Evolutionary conservation across 92 coral and sea anemone species (phyloP).

Genomic region (Plumapathes pennacea): DNA sequence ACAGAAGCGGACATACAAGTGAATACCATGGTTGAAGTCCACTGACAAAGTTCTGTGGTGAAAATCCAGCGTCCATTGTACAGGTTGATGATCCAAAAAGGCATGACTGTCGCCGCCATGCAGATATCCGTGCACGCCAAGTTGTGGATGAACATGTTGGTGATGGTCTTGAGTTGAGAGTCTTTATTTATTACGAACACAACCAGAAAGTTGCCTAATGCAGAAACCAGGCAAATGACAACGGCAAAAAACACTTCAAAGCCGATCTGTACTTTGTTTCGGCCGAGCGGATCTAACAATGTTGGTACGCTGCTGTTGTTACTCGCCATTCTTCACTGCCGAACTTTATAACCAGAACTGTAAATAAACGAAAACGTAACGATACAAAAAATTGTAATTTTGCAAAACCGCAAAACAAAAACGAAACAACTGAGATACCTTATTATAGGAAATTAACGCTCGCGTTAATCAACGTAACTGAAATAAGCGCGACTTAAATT

Average conservation of each 20-base stretch:
- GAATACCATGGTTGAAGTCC: conserved; percentile 47
- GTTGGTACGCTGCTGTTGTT: too few species aligned
- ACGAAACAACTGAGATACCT: too few species aligned
- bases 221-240: conserved; percentile 32
- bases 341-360: too few species aligned
- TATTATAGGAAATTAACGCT: too few species aligned
- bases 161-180: conserved; percentile 56
- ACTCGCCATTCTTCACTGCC: too few species aligned
- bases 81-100: conserved; percentile 68
- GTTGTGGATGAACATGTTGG: conserved; percentile 69
- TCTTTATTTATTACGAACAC: conserved; percentile 56
- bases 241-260: conserved; percentile 44
- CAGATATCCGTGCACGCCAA: conserved; percentile 68
- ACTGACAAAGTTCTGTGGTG: conserved; percentile 35
- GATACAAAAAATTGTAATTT: too few species aligned
- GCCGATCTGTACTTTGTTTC: conserved; percentile 43
- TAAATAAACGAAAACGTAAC: too few species aligned
- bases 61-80: conserved; percentile 61
- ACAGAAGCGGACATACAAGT: conserved; percentile 67
- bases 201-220: conserved; percentile 64
- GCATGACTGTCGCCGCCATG: conserved; percentile 75
- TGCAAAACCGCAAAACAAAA: too few species aligned
- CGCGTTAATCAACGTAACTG: too few species aligned
- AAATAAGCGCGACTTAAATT: too few species aligned
- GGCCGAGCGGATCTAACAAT: conserved; percentile 43